phyloP scores from a whole-genome alignment of 1,140 invertebrate species.

The Formica selysi region DNA sequence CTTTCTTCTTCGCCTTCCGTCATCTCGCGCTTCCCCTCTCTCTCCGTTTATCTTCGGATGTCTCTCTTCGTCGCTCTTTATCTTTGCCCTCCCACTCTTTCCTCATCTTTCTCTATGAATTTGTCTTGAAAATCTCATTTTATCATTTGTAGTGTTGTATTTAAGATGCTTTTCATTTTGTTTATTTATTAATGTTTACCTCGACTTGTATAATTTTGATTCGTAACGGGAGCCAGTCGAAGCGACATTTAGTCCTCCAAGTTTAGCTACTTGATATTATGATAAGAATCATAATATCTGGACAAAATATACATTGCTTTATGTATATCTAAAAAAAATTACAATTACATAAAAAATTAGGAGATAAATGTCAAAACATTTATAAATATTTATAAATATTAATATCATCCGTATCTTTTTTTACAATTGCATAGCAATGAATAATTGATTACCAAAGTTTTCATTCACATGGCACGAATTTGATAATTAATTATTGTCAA shows the following conservation, averaged over 20 bases:
- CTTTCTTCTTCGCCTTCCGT: slow-evolving; percentile 14
- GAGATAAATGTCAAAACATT: background rate
- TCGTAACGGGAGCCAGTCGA: background rate
- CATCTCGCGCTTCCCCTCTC: slow-evolving; percentile 14
- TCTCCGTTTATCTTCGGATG: slow-evolving; percentile 45
- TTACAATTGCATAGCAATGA: too few species aligned
- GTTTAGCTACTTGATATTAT: background rate
- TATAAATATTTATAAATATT: background rate
- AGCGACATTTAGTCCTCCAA: background rate
- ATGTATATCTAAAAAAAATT: background rate
- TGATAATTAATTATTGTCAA: background rate
- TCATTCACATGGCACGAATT: background rate
- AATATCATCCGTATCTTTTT: background rate
- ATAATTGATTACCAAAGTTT: background rate
- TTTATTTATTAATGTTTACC: background rate
- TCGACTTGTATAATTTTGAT: too few species aligned
- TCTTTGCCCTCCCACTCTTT: slow-evolving; percentile 39
- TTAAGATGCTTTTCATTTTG: slow-evolving; percentile 6
- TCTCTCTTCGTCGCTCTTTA: slow-evolving; percentile 28
- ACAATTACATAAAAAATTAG: background rate
- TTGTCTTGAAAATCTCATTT: slow-evolving; percentile 40
- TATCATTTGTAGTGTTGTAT: slow-evolving; percentile 1
- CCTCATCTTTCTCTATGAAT: slow-evolving; percentile 20
- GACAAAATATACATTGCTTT: background rate
- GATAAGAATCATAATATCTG: slow-evolving; percentile 9